Percentiles rank a stretch among this genome's conserved stretches.
phyloP scores from a whole-genome alignment of 2,797 vertebrate genomes.

The Sphaeramia orbicularis region DNA sequence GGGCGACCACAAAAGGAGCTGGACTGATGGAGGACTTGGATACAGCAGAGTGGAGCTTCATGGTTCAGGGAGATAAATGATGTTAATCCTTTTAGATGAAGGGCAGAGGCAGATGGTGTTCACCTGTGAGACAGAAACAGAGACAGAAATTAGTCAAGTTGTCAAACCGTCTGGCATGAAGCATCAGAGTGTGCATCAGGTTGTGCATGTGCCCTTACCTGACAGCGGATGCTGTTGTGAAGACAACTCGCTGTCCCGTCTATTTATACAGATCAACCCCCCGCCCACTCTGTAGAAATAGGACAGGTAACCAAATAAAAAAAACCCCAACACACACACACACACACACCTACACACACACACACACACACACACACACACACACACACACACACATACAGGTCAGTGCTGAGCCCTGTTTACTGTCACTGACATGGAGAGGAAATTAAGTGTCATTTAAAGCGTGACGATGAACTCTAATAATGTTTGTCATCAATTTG shows the following conservation, averaged over 20 bases:
- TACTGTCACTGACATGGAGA: constrained; percentile 60
- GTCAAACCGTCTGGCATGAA: neutral
- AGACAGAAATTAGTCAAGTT: neutral
- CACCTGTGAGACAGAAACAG: constrained; percentile 42
- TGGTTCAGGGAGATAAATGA: constrained; percentile 7
- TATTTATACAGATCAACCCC: constrained; percentile 64
- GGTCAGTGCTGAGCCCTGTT: constrained; percentile 54
- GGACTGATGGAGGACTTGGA: constrained; percentile 18
- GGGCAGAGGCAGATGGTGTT: neutral
- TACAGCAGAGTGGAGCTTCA: constrained; percentile 36
- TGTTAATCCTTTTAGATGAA: constrained; percentile 5
- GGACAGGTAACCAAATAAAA: constrained; percentile 67
- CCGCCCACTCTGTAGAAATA: constrained; percentile 68
- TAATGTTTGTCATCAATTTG: constrained; percentile 1
- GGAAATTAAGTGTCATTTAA: constrained; percentile 61
- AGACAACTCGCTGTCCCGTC: neutral
- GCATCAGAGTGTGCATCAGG: neutral
- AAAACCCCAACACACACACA: constrained; percentile 58
- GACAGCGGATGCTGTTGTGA: constrained; percentile 52
- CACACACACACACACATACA: constrained; percentile 44
- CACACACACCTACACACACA: constrained; percentile 23
- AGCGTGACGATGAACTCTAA: constrained; percentile 3
- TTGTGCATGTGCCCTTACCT: constrained; percentile 43
- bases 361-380: constrained; percentile 36
- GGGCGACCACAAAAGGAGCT: neutral